Percentiles rank a stretch among this genome's conserved stretches.
phyloP scores from a whole-genome alignment of 2,888 invertebrate genomes.

The Euzetes globulus region DNA sequence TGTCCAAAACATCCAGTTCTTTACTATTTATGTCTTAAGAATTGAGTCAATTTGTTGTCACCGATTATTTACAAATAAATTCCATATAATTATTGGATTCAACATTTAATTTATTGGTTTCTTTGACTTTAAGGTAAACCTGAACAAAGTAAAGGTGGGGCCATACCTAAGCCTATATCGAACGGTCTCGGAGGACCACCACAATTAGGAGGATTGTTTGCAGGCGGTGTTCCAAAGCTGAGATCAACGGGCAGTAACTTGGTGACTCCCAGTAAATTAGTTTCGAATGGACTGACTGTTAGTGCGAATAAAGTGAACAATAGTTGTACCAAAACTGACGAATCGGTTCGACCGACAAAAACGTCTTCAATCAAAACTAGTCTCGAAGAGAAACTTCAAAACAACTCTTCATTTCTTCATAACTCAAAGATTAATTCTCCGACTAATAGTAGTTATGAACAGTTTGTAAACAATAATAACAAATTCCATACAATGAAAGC shows the following conservation, averaged over 20 bases:
- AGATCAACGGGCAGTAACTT: slow-evolving; percentile 69
- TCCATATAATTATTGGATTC: no score
- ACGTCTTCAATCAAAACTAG: slow-evolving; percentile 26
- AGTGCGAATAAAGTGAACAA: slow-evolving; percentile 6
- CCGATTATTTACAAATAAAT: no score
- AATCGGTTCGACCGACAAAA: slow-evolving; percentile 5
- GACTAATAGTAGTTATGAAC: background rate
- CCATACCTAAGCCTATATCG: slow-evolving; percentile 40
- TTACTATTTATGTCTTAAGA: no score
- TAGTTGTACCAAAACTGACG: background rate
- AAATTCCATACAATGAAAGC: slow-evolving; percentile 27
- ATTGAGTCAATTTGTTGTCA: no score
- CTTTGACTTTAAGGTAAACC: background rate
- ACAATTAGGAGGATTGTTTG: slow-evolving; percentile 63
- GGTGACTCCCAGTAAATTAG: slow-evolving; percentile 34
- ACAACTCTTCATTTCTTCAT: background rate
- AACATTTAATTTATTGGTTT: background rate
- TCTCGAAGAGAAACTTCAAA: slow-evolving; percentile 25
- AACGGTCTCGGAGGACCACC: slow-evolving; percentile 1
- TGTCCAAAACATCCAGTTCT: no score
- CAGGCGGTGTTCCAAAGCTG: slow-evolving; percentile 73
- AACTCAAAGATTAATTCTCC: background rate
- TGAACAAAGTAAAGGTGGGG: no score
- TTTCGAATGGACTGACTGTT: slow-evolving; percentile 10
- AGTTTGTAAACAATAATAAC: background rate